Conservation (phyloP, 2,797 vertebrate species). For the Microchirus variegatus region DNA sequence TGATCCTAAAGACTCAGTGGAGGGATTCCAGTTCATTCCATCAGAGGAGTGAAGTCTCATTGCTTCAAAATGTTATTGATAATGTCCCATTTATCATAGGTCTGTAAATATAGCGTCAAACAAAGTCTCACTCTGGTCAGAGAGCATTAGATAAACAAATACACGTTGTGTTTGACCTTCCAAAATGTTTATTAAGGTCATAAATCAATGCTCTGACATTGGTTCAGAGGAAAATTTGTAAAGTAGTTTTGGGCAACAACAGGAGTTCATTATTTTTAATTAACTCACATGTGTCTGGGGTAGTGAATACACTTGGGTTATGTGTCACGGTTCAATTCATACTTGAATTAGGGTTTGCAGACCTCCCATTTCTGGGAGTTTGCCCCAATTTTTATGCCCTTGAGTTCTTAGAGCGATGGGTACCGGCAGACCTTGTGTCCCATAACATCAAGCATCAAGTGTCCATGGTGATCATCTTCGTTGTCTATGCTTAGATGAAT, state of each 20-base stretch:
- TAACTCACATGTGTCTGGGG: too few relatives aligned
- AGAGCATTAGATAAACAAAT: constrained; percentile 9
- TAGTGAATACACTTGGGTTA: too few relatives aligned
- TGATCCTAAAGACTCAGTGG: constrained; percentile 22
- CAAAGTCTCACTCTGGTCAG: constrained; percentile 10
- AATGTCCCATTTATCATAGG: constrained; percentile 6
- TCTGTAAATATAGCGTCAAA: constrained; percentile 17
- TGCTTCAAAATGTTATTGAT: neutral
- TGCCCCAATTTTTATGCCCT: too few relatives aligned
- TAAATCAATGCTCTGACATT: constrained; percentile 15
- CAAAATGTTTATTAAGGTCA: constrained; percentile 27
- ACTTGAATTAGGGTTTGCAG: too few relatives aligned
- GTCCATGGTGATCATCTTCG: too few relatives aligned
- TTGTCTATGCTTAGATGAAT: too few relatives aligned
- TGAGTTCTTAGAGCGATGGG: too few relatives aligned
- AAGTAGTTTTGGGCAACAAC: constrained; percentile 8
- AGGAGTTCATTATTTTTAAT: neutral
- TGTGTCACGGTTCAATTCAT: too few relatives aligned
- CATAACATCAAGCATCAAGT: too few relatives aligned
- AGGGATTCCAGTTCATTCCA: constrained; percentile 17
- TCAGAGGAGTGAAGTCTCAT: constrained; percentile 11
- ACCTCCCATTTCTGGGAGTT: too few relatives aligned
- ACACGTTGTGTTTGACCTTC: neutral
- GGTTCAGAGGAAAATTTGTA: neutral
- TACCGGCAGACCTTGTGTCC: too few relatives aligned